Base-by-base conservation (phyloP, 2,797 vertebrate species). In the Hyperoplus immaculatus region DNA sequence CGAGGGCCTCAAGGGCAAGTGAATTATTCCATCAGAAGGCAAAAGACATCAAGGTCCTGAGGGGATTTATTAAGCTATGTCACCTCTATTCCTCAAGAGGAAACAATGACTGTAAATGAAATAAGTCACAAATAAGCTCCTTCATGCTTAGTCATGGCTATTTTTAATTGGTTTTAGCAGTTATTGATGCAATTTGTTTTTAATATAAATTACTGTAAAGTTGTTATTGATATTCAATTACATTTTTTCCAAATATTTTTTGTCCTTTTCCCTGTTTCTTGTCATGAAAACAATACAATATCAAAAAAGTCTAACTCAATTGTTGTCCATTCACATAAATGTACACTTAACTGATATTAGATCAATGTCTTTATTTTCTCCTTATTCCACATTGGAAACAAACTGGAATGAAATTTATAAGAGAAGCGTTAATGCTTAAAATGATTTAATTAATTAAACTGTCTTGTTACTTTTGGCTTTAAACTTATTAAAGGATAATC, bases 21-120 rank as follows among this genome's bases (percentile, higher is more conserved):
- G 83, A 90, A 92, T 94, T 91, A 94, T 93, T 94, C 86, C 82
- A 92, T 94, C 92, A 86, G 74, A 82, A 81, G 88, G 55, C 60
- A 67, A 78, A 78, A 65, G 86, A 62, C 29, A n/a, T 80, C 80
- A 67, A 81, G 79, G 85, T 86, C 87, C 67, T 9, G 47, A 69
- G 55, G 84, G 86, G 75, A 80, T 91, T 90, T 81, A 88, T 88
- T 87, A 86, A 86, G 75, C 75, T 51, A 12, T 15, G 69, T 81
- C 69, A 87, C 88, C 81, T 82, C 73, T 72, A 79, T 69, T 82
- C 68, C 74, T 75, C 41, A 1, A 39, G 54, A 77, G 47, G 81
- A 82, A 87, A 75, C 60, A 62, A 73, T 56, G 43, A 76, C 15
- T 15, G 65, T 36, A 77, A 81, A 81, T 76, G 79, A 54, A 55